Evolutionary conservation across 2,113 vertebrate genomes (phyloP), one percentile per base, ranked within the genome.

Genomic region (Accipiter virgatus): DNA sequence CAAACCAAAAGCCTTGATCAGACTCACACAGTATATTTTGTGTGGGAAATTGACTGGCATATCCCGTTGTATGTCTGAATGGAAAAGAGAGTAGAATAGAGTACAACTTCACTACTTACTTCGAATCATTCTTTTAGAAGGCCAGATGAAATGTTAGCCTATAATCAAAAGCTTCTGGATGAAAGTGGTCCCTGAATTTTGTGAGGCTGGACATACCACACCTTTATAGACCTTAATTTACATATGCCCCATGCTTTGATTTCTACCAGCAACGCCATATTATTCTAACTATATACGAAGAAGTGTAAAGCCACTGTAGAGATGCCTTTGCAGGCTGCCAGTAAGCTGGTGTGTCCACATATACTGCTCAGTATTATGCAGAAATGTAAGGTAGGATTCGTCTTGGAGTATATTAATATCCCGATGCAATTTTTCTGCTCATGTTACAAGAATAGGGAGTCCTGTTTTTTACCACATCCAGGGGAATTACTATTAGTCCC

Each of bases 261-360:
- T 62, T 80, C 40, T 61, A 22, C 25, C 5, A 8, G 34, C 8
- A 52, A 40, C 13, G 11, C 16, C 72, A 45, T 72, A 29, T 82
- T 43, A 42, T 25, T 43, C 23, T 32, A n/a, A 25, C 26, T 71
- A 2, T 25, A 18, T 2, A 34, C 0, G 14, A 34, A 55, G 15
- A 62, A 40, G 2, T 11, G 63, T 42, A 61, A 86, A 70, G 42
- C 23, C 21, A n/a, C 21, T 21, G 13, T 20, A 61, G 17, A 31
- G 18, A 52, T 29, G 38, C 10, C 8, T 62, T 73, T 5, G 3
- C 23, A 58, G 43, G 6, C 56, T 65, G 6, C 16, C 52, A 67
- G 19, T 59, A 26, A 0, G 2, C 15, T 86, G 53, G 2, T 36
- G 7, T 6, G 1, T 40, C 56, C 29, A 38, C 11, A 23, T 5